Percentiles rank a stretch among this genome's conserved stretches.
These are phyloP conservation scores for Spermophilus dauricus DNA, from an alignment of 2,113 vertebrate species.

Conservation along the genomic window DNA sequence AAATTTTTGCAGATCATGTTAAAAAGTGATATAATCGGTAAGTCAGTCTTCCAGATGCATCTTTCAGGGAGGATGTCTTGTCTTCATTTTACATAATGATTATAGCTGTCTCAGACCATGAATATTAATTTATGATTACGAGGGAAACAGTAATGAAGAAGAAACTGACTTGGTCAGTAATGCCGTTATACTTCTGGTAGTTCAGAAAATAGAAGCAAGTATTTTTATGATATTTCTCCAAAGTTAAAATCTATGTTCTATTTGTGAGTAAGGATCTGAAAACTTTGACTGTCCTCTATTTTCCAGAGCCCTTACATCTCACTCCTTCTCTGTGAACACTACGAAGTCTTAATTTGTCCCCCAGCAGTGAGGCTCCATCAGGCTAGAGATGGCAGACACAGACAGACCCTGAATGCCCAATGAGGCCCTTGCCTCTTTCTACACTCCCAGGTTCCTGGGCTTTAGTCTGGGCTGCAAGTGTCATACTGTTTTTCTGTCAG, in stretches of 20 bases:
- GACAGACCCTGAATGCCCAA: fast-evolving
- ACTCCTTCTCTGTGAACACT: fast-evolving
- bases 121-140: fast-evolving
- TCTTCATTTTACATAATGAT: neutral
- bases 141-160: neutral
- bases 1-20: neutral
- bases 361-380: fast-evolving
- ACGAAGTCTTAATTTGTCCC: neutral
- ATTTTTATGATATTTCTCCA: neutral
- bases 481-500: neutral
- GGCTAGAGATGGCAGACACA: fast-evolving
- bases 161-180: neutral
- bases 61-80: neutral
- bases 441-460: neutral
- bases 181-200: neutral
- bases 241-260: neutral
- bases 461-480: neutral
- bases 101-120: neutral
- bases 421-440: neutral
- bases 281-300: neutral
- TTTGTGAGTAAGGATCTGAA: neutral
- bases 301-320: neutral
- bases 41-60: neutral
- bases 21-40: neutral
- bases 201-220: neutral